These are phyloP conservation scores for Calephelis nemesis DNA, from an alignment of 1,140 invertebrate genomes.

Conservation along the genomic window DNA sequence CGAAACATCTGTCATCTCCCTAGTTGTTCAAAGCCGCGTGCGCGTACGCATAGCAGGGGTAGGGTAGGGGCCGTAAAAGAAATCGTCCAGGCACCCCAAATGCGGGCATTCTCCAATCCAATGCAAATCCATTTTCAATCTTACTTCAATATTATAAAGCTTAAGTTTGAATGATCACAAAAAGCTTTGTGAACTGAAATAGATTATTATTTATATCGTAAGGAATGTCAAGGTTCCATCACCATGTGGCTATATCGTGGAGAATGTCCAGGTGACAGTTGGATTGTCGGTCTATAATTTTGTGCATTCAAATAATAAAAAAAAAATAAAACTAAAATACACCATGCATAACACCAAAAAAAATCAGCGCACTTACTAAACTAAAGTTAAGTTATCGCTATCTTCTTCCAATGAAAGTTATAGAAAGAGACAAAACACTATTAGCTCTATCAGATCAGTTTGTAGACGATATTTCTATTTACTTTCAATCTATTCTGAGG, in stretches of 20 bases:
- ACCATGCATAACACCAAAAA: no score
- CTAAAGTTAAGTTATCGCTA: no score
- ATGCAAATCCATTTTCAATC: constrained; percentile 33
- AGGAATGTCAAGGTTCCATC: constrained; percentile 71
- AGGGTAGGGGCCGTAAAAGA: constrained; percentile 53
- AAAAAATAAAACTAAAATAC: no score
- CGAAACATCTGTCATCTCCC: constrained; percentile 61
- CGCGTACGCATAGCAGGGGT: constrained; percentile 65
- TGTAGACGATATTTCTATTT: no score
- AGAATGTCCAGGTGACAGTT: constrained; percentile 53
- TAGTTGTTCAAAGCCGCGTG: constrained; percentile 55
- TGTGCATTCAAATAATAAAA: no score
- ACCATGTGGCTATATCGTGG: constrained; percentile 65
- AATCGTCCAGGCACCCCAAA: constrained; percentile 58
- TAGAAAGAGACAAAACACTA: no score
- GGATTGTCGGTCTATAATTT: constrained; percentile 4
- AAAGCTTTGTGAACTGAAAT: constrained; percentile 48
- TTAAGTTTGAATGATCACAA: constrained; percentile 22
- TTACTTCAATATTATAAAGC: constrained; percentile 36
- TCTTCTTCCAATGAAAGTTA: no score
- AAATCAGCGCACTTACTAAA: no score
- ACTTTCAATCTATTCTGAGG: no score
- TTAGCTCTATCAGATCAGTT: no score
- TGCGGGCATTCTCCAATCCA: constrained; percentile 46
- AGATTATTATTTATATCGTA: constrained; percentile 74